Evolutionary conservation across 2,113 vertebrate genomes (phyloP).

Genomic region (Chroicocephalus ridibundus): DNA sequence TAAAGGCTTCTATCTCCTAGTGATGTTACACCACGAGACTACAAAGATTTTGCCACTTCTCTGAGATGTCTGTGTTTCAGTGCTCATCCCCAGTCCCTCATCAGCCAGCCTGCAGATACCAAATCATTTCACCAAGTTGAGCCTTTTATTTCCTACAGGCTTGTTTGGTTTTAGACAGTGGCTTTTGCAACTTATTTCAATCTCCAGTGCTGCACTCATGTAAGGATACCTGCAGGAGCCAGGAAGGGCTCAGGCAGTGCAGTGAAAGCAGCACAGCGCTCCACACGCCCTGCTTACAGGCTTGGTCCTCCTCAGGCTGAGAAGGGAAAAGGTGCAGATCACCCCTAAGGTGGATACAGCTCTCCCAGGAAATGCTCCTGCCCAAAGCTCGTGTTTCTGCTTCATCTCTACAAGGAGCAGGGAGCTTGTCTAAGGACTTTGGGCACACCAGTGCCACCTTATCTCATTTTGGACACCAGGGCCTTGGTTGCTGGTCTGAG

Average conservation of each 20-base stretch:
- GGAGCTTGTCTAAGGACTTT: not conserved
- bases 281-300: fast-evolving
- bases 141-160: not conserved
- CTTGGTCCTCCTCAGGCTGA: not conserved
- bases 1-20: not conserved
- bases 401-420: not conserved
- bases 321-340: not conserved
- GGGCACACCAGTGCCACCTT: fast-evolving
- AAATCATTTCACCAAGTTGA: not conserved
- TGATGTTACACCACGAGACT: not conserved
- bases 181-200: not conserved
- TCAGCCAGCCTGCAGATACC: not conserved
- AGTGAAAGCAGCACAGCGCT: no score
- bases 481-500: not conserved
- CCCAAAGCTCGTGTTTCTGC: not conserved
- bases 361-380: not conserved
- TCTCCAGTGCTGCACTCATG: not conserved
- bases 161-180: not conserved
- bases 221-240: not conserved
- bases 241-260: not conserved
- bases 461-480: fast-evolving
- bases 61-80: not conserved
- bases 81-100: not conserved
- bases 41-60: not conserved
- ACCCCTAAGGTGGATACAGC: not conserved